Conservation (phyloP, 1,140 invertebrate genomes). For the Scaptomyza hsui region DNA sequence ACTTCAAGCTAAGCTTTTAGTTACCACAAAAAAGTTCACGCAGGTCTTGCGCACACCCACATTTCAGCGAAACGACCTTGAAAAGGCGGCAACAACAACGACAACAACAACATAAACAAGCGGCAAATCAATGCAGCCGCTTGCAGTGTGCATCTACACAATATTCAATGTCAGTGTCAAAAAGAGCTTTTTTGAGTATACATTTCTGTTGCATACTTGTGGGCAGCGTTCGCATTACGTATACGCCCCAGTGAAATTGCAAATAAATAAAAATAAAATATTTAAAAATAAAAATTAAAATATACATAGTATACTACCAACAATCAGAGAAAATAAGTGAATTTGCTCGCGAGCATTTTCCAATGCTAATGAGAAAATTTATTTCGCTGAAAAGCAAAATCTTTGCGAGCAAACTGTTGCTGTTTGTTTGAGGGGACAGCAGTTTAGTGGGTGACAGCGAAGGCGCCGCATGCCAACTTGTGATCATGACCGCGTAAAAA, state of each 20-base stretch:
- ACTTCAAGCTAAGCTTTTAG: background rate
- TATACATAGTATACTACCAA: conserved; percentile 8
- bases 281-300: conserved; percentile 1
- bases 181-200: conserved; percentile 28
- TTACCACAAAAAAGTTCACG: conserved; percentile 20
- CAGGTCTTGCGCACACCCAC: conserved; percentile 20
- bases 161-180: conserved; percentile 71
- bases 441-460: conserved; percentile 65
- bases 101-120: conserved; percentile 10
- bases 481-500: conserved; percentile 79
- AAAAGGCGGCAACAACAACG: conserved; percentile 34
- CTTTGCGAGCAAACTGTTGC: conserved; percentile 72
- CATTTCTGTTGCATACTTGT: conserved; percentile 57
- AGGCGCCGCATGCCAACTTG: conserved; percentile 66
- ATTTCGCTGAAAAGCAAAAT: conserved; percentile 31
- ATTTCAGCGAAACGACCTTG: conserved; percentile 51
- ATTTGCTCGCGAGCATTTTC: conserved; percentile 26
- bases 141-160: conserved; percentile 29
- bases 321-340: background rate
- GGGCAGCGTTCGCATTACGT: conserved; percentile 60
- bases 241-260: conserved; percentile 41
- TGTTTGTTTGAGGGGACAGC: conserved; percentile 58
- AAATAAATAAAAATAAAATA: conserved; percentile 30
- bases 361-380: conserved; percentile 55
- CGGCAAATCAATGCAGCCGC: conserved; percentile 64